Evolutionary conservation across 2,113 vertebrate genomes (phyloP).

Genomic region (Callithrix jacchus): DNA sequence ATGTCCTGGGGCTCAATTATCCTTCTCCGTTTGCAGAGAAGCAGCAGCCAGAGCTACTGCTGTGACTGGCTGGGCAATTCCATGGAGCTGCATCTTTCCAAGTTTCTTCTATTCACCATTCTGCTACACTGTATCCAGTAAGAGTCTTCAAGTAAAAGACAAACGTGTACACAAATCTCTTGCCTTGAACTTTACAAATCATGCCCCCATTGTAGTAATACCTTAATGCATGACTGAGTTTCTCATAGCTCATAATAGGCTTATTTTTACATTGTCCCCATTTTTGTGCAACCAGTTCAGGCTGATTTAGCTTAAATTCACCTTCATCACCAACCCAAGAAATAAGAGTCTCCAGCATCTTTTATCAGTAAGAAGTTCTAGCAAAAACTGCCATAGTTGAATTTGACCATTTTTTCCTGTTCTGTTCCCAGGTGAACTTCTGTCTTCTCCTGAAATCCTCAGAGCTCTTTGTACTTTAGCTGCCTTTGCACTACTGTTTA

Average conservation of each 20-base stretch:
- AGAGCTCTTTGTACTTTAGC: slow-evolving; percentile 94
- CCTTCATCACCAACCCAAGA: slow-evolving; percentile 99
- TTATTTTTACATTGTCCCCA: slow-evolving; percentile 99
- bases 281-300: slow-evolving; percentile 97
- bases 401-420: slow-evolving; percentile 99
- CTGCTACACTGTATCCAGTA: slow-evolving; percentile 97
- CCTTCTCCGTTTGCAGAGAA: slow-evolving; percentile 93
- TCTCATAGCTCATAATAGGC: slow-evolving; percentile 99
- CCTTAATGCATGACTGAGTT: slow-evolving; percentile 97
- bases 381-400: slow-evolving; percentile 98
- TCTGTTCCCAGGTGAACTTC: slow-evolving; percentile 98
- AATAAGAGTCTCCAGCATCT: slow-evolving; percentile 96
- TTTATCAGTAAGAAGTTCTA: slow-evolving; percentile 98
- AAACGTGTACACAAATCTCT: slow-evolving; percentile 99
- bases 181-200: slow-evolving; percentile 99
- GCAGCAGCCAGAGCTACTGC: slow-evolving; percentile 93
- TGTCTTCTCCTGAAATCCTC: slow-evolving; percentile 96
- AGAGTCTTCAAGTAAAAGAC: slow-evolving; percentile 99
- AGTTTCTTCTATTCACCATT: slow-evolving; percentile 98
- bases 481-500: slow-evolving; percentile 91
- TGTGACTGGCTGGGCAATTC: slow-evolving; percentile 93
- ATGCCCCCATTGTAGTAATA: slow-evolving; percentile 99
- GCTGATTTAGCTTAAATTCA: slow-evolving; percentile 98
- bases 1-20: slow-evolving; percentile 81
- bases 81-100: slow-evolving; percentile 95